phyloP scores from a whole-genome alignment of 2,797 vertebrate species.

The Zenarchopterus dispar region DNA sequence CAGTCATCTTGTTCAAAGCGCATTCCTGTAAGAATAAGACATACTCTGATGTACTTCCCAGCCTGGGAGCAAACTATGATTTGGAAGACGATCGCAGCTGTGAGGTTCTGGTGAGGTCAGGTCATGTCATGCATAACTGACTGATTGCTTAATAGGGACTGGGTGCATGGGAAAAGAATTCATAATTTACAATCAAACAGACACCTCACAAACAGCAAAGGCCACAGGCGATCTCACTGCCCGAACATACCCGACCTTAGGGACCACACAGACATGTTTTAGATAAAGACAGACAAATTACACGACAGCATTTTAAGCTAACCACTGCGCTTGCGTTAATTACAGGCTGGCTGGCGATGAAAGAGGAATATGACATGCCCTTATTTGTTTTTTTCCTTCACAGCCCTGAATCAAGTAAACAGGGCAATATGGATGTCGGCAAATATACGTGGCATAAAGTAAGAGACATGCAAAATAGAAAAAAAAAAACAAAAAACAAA shows the following conservation, averaged over 20 bases:
- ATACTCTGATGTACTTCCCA: conserved; percentile 52
- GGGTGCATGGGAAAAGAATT: conserved; percentile 68
- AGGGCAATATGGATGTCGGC: conserved; percentile 43
- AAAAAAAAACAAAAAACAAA: conserved; percentile 26
- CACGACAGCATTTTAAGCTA: conserved; percentile 80
- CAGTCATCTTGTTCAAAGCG: conserved; percentile 56
- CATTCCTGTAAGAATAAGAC: conserved; percentile 60
- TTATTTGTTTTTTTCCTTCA: conserved; percentile 77
- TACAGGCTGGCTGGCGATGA: conserved; percentile 79
- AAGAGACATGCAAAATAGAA: conserved; percentile 12
- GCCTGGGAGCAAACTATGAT: conserved; percentile 57
- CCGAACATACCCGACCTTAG: conserved; percentile 54
- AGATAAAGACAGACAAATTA: conserved; percentile 88
- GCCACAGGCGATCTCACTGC: conserved; percentile 70
- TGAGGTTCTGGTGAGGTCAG: conserved; percentile 69
- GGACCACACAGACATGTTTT: conserved; percentile 85
- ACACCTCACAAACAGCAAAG: conserved; percentile 71
- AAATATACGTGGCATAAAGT: conserved; percentile 51
- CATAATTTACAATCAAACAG: conserved; percentile 75
- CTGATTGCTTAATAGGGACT: conserved; percentile 74
- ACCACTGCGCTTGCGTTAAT: conserved; percentile 81
- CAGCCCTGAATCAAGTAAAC: conserved; percentile 68
- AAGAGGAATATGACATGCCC: conserved; percentile 78
- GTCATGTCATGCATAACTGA: conserved; percentile 76
- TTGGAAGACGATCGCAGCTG: conserved; percentile 59